Evolutionary conservation across 2,797 vertebrate genomes (phyloP).

Genomic region (Margarornis squamiger): DNA sequence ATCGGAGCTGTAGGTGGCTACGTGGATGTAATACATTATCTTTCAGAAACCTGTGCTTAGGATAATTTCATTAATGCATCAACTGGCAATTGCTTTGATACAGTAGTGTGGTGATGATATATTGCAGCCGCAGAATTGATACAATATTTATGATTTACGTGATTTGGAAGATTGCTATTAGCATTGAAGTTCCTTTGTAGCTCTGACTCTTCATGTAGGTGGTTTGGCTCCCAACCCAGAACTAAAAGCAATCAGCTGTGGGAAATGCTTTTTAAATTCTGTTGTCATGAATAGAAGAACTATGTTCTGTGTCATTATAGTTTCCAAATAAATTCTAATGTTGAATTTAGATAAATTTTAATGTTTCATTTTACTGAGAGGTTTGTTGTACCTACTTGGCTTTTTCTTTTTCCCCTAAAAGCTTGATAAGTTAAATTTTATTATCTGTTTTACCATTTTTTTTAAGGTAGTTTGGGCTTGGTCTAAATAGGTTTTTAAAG

Average conservation of each 20-base stretch:
- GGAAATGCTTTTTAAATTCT: not conserved
- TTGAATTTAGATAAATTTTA: not conserved
- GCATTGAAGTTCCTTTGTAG: not conserved
- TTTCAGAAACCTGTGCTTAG: not conserved
- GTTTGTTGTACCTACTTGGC: not conserved
- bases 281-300: not conserved
- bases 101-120: not conserved
- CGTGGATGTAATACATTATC: not conserved
- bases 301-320: not conserved
- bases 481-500: not conserved
- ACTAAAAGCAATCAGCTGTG: not conserved
- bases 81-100: not conserved
- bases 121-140: not conserved
- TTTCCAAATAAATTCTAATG: not conserved
- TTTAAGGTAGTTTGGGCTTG: not conserved
- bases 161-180: not conserved
- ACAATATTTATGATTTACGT: not conserved
- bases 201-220: not conserved
- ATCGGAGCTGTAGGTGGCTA: not conserved
- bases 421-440: not conserved
- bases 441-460: not conserved
- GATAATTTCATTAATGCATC: not conserved
- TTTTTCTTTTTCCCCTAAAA: not conserved
- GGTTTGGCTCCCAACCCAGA: slow-evolving; percentile 5
- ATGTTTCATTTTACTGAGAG: not conserved